Percentiles rank a stretch among this genome's conserved stretches.
Evolutionary conservation across 2,797 vertebrate species (phyloP).

Genomic region (Peromyscus nudipes): DNA sequence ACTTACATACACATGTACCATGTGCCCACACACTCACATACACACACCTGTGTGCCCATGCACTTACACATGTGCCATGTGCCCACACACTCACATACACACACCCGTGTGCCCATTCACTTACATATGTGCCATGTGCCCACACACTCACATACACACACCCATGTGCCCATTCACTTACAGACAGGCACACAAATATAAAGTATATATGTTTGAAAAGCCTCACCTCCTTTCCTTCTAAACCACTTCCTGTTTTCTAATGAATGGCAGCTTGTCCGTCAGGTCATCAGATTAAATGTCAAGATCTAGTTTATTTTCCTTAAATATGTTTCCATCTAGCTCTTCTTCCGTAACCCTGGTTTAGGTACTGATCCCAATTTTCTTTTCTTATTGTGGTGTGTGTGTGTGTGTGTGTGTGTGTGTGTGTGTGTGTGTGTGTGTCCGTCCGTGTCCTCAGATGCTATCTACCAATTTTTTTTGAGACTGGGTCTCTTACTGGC

Average conservation of each 20-base stretch:
- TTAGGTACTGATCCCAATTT: background rate
- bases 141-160: no score
- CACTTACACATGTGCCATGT: no score
- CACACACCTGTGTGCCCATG: no score
- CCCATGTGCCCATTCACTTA: background rate
- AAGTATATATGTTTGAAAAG: background rate
- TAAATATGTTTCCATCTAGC: background rate
- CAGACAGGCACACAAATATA: background rate
- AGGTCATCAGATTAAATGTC: background rate
- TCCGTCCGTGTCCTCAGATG: no score
- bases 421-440: background rate
- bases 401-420: background rate
- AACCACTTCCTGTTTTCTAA: background rate
- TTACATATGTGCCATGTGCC: background rate
- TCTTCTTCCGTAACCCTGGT: background rate
- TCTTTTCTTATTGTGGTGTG: background rate
- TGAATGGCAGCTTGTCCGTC: background rate
- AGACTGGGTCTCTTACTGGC: background rate
- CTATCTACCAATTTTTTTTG: background rate
- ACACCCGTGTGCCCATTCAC: no score
- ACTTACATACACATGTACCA: no score
- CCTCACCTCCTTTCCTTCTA: conserved; percentile 15
- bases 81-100: background rate
- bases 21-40: no score
- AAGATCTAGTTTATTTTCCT: background rate